Evolutionary conservation across 2,113 vertebrate genomes (phyloP).

Genomic region (Terrapene triunguis): DNA sequence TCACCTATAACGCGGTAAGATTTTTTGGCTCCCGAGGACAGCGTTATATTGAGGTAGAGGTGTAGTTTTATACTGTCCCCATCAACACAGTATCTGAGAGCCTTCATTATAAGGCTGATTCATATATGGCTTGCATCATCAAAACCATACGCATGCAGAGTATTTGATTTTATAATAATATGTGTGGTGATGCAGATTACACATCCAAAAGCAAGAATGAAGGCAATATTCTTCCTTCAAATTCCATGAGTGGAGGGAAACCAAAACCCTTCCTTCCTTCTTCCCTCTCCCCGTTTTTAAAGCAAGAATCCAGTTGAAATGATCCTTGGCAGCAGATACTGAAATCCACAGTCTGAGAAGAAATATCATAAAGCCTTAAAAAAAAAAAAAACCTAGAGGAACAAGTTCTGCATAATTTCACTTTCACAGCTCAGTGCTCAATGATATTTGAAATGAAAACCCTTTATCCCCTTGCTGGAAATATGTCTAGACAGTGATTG

Average conservation of each 20-base stretch:
- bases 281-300: neutral
- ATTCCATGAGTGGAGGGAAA: neutral
- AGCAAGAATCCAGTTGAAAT: neutral
- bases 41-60: no score
- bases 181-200: neutral
- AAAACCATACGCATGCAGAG: neutral
- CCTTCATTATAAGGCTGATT: neutral
- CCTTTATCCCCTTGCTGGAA: constrained; percentile 7
- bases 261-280: neutral
- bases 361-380: neutral
- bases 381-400: neutral
- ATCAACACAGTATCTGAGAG: neutral
- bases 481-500: neutral
- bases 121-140: neutral
- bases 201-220: neutral
- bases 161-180: neutral
- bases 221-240: neutral
- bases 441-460: constrained; percentile 48
- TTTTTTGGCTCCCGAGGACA: no score
- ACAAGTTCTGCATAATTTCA: constrained; percentile 53
- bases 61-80: neutral
- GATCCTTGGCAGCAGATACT: neutral
- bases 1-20: no score
- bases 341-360: neutral
- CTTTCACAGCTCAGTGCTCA: constrained; percentile 38